Base-by-base conservation (phyloP, 2,888 invertebrate species). In the Nomada hirtipes region DNA sequence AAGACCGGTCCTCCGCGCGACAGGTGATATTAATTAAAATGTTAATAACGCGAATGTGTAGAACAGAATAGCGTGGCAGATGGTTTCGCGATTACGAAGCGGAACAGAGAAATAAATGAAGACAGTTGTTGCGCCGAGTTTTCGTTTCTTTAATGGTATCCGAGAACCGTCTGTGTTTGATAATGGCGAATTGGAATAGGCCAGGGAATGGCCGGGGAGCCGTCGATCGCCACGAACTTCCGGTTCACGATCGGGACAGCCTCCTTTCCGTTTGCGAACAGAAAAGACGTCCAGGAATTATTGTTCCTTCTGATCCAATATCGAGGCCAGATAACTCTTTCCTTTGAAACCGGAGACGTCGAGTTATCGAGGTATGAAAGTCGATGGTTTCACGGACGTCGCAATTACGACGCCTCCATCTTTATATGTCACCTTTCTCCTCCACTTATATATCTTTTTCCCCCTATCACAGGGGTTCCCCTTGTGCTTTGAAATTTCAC, bases 271-370 rank as follows among this genome's bases (percentile, higher is more conserved):
- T 53, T 60, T 65, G 36, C 61, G 67, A 52, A 26, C 42, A 63
- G 65, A 75, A 83, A 79, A 72, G 68, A 81, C 11, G 69, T 13
- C 20, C 42, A 68, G 73, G 76, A 86, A 86, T 86, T 83, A 88
- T 88, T 73, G 75, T 74, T 63, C 61, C 80, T 55, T 59, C 76
- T 74, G 79, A 79, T 84, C 83, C 83, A 68, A 68, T 83, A 70
- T 72, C 79, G 63, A 61, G 77, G 61, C 69, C 44, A 77, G 75
- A 81, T 86, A 75, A 78, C 86, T 80, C 88, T 86, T 83, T 88
- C 76, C 64, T 70, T 67, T 71, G 61, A 73, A 83, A 68, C 71
- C 67, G 71, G 59, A 20, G 64, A 68, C 63, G 63, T 55, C 71
- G 64, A 57, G 59, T 83, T 85, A 86, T 76, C 79, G 60, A 64